Percentiles rank a stretch among this genome's conserved stretches.
Conservation (phyloP, 2,888 invertebrate genomes). For the Allacma fusca region DNA sequence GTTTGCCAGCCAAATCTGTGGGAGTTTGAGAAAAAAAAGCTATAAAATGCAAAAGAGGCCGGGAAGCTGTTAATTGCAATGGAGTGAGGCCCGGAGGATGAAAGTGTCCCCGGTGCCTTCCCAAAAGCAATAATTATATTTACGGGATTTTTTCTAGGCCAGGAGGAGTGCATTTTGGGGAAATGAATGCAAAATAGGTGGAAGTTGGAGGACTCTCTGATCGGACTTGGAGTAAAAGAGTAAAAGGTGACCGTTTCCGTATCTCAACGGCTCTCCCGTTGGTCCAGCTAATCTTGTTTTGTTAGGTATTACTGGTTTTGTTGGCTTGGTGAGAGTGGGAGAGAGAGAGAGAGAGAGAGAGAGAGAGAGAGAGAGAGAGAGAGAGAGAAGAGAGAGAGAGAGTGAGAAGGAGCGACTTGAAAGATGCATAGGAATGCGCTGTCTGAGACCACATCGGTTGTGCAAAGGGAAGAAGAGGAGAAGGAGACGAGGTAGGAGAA, state of each 20-base stretch:
- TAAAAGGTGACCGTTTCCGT: background rate
- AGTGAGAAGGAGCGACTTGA: conserved; percentile 36
- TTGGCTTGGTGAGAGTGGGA: background rate
- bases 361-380: conserved; percentile 19
- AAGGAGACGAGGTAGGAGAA: conserved; percentile 47
- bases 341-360: background rate
- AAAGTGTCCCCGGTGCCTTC: too few relatives aligned
- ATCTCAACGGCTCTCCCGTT: too few relatives aligned
- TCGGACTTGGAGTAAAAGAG: background rate
- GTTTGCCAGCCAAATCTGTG: too few relatives aligned
- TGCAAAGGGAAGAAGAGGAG: background rate
- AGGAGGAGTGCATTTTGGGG: too few relatives aligned
- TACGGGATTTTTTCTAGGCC: too few relatives aligned
- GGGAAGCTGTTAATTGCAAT: too few relatives aligned
- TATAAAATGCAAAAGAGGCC: too few relatives aligned
- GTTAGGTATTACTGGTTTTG: conserved; percentile 8
- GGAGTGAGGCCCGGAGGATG: too few relatives aligned
- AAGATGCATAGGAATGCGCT: conserved; percentile 45
- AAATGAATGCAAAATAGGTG: too few relatives aligned
- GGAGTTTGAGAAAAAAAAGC: too few relatives aligned
- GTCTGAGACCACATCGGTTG: conserved; percentile 29
- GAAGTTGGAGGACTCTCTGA: background rate
- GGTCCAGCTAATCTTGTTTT: conserved; percentile 21
- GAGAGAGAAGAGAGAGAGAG: background rate
- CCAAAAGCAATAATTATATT: too few relatives aligned